Conservation (phyloP, 2,888 invertebrate species). For the Lycaena phlaeas region DNA sequence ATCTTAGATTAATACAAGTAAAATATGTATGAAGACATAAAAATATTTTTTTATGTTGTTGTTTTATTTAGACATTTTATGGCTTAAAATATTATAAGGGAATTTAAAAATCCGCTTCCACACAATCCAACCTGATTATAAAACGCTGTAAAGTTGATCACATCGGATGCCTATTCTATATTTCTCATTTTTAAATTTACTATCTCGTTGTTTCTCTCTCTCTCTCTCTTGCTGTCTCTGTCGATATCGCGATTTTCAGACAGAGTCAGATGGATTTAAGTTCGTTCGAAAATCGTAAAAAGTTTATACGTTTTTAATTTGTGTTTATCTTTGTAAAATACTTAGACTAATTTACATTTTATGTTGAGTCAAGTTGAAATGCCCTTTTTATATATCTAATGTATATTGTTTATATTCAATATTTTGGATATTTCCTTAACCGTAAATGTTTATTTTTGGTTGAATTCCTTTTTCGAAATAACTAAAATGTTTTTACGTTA, state of each 20-base stretch:
- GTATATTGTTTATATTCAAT: neutral
- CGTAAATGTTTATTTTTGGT: no score
- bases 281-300: constrained; percentile 3
- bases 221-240: constrained; percentile 11
- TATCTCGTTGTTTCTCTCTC: constrained; percentile 12
- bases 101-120: constrained; percentile 23
- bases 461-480: no score
- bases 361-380: neutral
- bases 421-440: no score
- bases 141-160: constrained; percentile 24
- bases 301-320: constrained; percentile 3
- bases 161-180: constrained; percentile 30
- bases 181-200: constrained; percentile 34
- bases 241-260: constrained; percentile 5
- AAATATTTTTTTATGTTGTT: no score
- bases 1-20: no score
- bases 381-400: constrained; percentile 3
- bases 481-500: neutral
- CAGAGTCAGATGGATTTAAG: neutral
- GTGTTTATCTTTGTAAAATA: constrained; percentile 4
- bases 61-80: no score
- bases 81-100: no score
- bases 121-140: constrained; percentile 25
- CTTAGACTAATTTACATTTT: constrained; percentile 4
- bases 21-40: no score